Evolutionary conservation across 2,888 invertebrate genomes (phyloP), one percentile per base, ranked within the genome.

Genomic region (Palloptera scutellata): DNA sequence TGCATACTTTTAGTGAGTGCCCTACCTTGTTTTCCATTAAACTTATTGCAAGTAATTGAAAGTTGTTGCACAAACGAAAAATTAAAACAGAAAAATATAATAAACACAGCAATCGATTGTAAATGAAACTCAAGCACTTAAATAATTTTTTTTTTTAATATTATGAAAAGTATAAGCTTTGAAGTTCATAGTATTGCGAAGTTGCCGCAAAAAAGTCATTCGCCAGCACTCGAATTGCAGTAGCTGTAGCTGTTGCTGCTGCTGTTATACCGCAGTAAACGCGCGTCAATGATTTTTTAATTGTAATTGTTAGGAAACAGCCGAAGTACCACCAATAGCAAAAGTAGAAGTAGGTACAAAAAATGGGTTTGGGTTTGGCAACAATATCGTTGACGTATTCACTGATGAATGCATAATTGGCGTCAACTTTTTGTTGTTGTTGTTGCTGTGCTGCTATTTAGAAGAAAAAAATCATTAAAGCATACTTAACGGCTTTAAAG

Each of bases 261-360:
- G n/a, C 45, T 20, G 20, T 19, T 45, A 20, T 48, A 30, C 30
- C 30, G 6, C 30, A 30, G 30, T 30, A 30, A 30, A 30, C 30
- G 30, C 30, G 79, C 79, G 76, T 79, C 79, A 80, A 79, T 80
- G 79, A 79, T 75, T 80, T 79, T 78, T 79, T 71, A 79, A 79
- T 79, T 79, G 79, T 80, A 79, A 79, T 80, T 80, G 76, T 79
- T 80, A 74, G 66, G 54, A 66, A 66, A 59, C 52, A 20, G 19
- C 8, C 5, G 15, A 20, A 64, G 43, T 11, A 51, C 41, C 48
- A 64, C 13, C 5, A 19, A 48, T 48, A 15, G 48, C 48, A 48
- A 10, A 51, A 40, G 13, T 1, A 30, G 19, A 59, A 59, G 13
- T 17, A 20, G 30, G 17, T 17, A n/a, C 43, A 5, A 11, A 15